Base-by-base conservation (phyloP, 92 coral and sea anemone genomes). In the Porites evermanni region DNA sequence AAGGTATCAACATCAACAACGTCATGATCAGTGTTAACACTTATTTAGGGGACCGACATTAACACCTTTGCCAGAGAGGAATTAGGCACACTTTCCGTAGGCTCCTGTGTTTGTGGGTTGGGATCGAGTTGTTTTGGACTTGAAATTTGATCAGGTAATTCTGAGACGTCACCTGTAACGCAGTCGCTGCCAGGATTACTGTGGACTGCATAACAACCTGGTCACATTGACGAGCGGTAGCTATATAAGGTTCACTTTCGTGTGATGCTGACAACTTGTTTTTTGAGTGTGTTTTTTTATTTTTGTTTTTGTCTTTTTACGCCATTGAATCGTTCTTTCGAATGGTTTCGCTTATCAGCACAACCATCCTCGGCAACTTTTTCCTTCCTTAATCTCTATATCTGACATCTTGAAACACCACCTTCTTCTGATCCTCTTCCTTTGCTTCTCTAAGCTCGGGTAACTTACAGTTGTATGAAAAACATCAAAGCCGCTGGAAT, bases 211-310 rank as follows among this genome's bases (percentile, higher is more conserved):
- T 12, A 59, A 75, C 72, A 20, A 91, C 64, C 60, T 89, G 94
- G 52, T 91, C 92, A 7, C 90, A 90, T 59, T 80, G 32, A 19
- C 91, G 91, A 18, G 81, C 75, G 20, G 67, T 54, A 12, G 89
- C 79, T 70, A 85, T n/a, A 53, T 89, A 89, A 8, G 93, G 95
- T 19, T 81, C 53, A 23, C 77, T 78, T 77, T 89, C 92, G 54
- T 89, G 85, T 11, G 72, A 82, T 12, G 88, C 61, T 13, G 92
- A 72, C 68, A 88, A 53, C 92, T 79, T 88, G 86, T 91, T 87
- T 59, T 80, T 85, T 71, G 72, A 83, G 79, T 54, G 26, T 24
- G 32, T 29, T 3, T 29, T 3, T 83, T 70, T 87, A 89, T 64
- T 88, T 65, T 64, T 74, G 56, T 54, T 88, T 84, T 7, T 63